phyloP scores from a whole-genome alignment of 2,113 vertebrate genomes.

The Equus quagga region DNA sequence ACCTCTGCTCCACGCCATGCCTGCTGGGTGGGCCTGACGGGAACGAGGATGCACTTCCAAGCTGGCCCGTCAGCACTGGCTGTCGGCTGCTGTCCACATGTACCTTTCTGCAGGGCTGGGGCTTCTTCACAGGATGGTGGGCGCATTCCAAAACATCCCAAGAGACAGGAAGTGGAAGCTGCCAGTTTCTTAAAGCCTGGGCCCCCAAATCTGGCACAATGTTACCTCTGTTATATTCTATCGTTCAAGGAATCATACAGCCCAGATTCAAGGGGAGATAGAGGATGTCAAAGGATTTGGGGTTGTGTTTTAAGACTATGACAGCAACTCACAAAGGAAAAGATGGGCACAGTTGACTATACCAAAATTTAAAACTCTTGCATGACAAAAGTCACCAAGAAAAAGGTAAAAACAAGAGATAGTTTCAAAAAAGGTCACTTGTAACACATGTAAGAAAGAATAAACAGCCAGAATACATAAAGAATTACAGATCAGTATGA shows the following conservation, averaged over 20 bases:
- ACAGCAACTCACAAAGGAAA: background rate
- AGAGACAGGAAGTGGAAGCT: background rate
- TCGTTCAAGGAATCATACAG: background rate
- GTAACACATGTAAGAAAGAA: background rate
- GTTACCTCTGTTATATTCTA: background rate
- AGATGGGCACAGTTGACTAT: background rate
- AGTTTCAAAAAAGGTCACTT: background rate
- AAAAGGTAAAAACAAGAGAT: background rate
- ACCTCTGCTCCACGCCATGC: background rate
- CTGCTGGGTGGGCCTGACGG: no score
- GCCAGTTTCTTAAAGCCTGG: background rate
- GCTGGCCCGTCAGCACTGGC: background rate
- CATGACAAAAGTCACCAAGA: background rate
- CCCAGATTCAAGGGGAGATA: background rate
- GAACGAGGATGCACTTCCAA: background rate
- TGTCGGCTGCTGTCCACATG: background rate
- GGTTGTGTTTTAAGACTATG: background rate
- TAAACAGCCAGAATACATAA: conserved; percentile 3
- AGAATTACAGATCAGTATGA: background rate
- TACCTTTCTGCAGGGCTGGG: background rate
- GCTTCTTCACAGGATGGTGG: background rate
- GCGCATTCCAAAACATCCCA: background rate
- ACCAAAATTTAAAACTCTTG: conserved; percentile 18
- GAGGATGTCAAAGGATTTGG: background rate
- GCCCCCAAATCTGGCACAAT: background rate